Evolutionary conservation across 2,113 vertebrate species (phyloP), one percentile per base, ranked within the genome.

Genomic region (Psophia crepitans): DNA sequence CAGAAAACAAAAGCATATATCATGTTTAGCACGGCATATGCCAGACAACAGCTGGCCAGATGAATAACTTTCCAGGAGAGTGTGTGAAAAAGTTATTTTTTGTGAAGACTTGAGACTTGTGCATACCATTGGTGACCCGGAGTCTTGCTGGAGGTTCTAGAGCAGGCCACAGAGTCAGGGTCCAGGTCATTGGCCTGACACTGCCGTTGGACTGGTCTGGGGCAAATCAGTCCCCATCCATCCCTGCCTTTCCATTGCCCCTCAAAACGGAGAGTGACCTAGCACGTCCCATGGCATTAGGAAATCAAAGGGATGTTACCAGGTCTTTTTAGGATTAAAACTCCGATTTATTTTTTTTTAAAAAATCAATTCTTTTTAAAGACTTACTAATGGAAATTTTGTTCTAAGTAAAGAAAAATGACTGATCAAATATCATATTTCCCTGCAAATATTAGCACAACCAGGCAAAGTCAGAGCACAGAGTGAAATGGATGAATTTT

Each of bases 281-380:
- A 24, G 15, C 46, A 19, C 18, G 15, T 74, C 19, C 30, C 54
- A 44, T 0, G 0, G 58, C 20, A 49, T 7, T 61, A 39, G n/a
- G 33, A 81, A 86, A 64, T 13, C 0, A 0, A 84, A 53, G 6
- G 11, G 32, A 35, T n/a, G 33, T 61, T 41, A 20, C 8, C 20
- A 63, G 1, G 5, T 78, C 56, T 74, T 81, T 89, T 26, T 49
- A 89, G 60, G 26, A 75, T 6, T 11, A 71, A 91, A 78, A 43
- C 9, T 27, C 79, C 41, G 24, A 32, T 28, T 23, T 0, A 10
- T n/a, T n/a, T n/a, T n/a, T n/a, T n/a, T n/a, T n/a, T n/a, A 26
- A 46, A 17, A 30, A 26, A 43, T 6, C 3, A 39, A 9, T 6
- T 44, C 8, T 30, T 46, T 83, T 66, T 33, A 66, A 94, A 91